Evolutionary conservation across 2,797 vertebrate genomes (phyloP), one percentile per base, ranked within the genome.

Genomic region (Salmo trutta): DNA sequence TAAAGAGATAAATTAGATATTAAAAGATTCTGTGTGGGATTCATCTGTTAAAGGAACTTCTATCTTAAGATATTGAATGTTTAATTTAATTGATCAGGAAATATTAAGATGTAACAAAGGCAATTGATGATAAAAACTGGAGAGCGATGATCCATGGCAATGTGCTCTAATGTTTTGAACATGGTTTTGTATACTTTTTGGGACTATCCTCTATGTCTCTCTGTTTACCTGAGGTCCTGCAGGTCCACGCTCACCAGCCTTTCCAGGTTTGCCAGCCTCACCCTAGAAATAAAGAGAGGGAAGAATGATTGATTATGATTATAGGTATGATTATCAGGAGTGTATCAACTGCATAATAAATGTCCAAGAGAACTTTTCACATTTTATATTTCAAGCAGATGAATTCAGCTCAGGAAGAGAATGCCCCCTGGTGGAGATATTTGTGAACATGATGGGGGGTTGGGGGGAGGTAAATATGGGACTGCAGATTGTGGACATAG

Each of bases 231-330:
- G 97, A 89, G 97, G 97, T 56, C 98, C 97, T 16, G 98, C 92
- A 62, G 93, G 90, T 89, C 98, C 97, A 79, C 97, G 96, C 74
- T 99, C 97, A 15, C 97, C 98, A 67, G 96, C 4, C 87, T 99
- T 99, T 5, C 98, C 98, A 36, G 96, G 94, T 91, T 99, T 98
- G 4, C 97, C 98, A 78, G 94, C 86, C 88, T 99, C 97, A 7
- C 98, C 98, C 98, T 99, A 24, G 4, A 85, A 71, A 79, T 7
- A 82, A 77, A 76, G 33, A 88, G 24, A 24, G n/a, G 27, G 76
- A 74, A 54, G 71, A 4, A 1, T 5, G 54, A 41, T 71, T 31
- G 68, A 69, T 62, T 36, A n/a, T 12, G 33, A 47, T 59, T 8
- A 7, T 5, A 59, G 56, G 21, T 59, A 21, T 52, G 41, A 14